Conservation (phyloP, 2,113 vertebrate species). For the Rhinichthys klamathensis region DNA sequence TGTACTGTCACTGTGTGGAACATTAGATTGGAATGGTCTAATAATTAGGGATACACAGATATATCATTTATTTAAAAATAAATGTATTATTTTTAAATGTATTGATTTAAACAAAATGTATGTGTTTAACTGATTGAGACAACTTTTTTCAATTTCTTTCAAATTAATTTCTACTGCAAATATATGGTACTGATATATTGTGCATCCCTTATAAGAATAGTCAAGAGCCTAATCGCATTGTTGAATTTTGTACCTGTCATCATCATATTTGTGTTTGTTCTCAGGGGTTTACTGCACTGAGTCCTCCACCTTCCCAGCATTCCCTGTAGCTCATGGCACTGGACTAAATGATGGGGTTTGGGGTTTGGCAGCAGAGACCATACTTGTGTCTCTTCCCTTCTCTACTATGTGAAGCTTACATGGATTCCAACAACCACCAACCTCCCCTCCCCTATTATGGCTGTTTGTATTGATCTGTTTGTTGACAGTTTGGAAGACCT, state of each 20-base stretch:
- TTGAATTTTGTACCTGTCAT: too few relatives aligned
- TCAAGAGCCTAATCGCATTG: too few relatives aligned
- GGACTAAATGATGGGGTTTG: conserved; percentile 63
- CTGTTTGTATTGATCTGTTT: conserved; percentile 57
- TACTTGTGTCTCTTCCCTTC: conserved; percentile 31
- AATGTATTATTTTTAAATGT: background rate
- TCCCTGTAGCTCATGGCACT: conserved; percentile 75
- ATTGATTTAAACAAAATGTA: background rate
- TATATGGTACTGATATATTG: too few relatives aligned
- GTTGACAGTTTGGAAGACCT: conserved; percentile 65
- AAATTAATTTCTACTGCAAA: too few relatives aligned
- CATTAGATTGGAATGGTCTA: background rate
- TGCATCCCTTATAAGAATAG: too few relatives aligned
- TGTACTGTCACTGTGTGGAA: background rate
- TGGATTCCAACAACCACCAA: conserved; percentile 60
- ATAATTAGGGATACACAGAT: background rate
- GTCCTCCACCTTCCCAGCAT: conserved; percentile 78
- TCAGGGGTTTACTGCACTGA: conserved; percentile 75
- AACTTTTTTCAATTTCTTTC: too few relatives aligned
- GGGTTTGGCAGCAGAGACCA: conserved; percentile 67
- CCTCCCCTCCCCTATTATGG: conserved; percentile 49
- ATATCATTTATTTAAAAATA: background rate
- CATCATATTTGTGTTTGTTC: background rate
- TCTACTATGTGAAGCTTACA: conserved; percentile 55
- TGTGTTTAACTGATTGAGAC: too few relatives aligned